Conservation (phyloP, 64 coral and sea anemone genomes). For the Trachythela sp. region DNA sequence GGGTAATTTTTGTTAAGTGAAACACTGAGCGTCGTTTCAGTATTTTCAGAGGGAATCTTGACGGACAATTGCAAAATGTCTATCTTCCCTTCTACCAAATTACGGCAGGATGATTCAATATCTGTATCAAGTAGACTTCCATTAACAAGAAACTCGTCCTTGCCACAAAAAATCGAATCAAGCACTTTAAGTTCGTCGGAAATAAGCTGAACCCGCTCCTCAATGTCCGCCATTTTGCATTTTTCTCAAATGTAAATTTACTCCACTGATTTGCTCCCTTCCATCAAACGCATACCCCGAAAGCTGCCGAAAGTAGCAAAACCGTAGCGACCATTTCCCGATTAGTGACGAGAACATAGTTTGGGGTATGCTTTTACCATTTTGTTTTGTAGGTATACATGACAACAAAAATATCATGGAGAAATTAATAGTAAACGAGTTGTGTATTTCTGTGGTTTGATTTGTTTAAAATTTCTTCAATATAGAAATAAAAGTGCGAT, state of each 20-base stretch:
- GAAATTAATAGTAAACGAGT: no score
- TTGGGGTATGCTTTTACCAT: not conserved
- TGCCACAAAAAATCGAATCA: slow-evolving; percentile 74
- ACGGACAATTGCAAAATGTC: not conserved
- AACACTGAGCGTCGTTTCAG: slow-evolving; percentile 45
- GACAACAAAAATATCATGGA: no score
- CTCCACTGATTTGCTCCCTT: not conserved
- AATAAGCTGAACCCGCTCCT: not conserved
- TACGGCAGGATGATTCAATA: not conserved
- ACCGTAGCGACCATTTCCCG: not conserved
- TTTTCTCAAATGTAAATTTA: not conserved
- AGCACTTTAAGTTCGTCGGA: slow-evolving; percentile 54
- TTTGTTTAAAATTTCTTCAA: no score
- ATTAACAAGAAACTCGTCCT: slow-evolving; percentile 46
- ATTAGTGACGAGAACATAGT: not conserved
- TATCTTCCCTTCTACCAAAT: not conserved
- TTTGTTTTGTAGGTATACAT: no score
- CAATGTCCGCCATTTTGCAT: not conserved
- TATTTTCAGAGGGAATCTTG: not conserved
- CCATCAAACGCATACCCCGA: not conserved
- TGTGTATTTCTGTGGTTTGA: no score
- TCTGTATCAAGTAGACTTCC: slow-evolving; percentile 27
- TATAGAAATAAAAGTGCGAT: no score
- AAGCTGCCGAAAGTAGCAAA: no score
- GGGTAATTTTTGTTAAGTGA: slow-evolving; percentile 52